phyloP scores from a whole-genome alignment of 2,888 invertebrate species.

The Nemotelus pantherinus region DNA sequence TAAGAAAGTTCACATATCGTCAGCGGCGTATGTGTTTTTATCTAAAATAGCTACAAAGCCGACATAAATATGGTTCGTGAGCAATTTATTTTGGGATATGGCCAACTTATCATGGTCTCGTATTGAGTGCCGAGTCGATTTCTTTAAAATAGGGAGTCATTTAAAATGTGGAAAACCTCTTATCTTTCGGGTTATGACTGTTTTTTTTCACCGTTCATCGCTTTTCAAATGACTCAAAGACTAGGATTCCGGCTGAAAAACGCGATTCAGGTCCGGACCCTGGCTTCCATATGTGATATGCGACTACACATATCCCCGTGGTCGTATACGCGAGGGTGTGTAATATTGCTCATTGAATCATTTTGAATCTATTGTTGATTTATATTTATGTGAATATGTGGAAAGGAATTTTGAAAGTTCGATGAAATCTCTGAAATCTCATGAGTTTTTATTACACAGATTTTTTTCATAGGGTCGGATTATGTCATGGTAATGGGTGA shows the following conservation, averaged over 20 bases:
- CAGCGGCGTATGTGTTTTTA: conserved; percentile 44
- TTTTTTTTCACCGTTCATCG: conserved; percentile 21
- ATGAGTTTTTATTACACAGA: conserved; percentile 27
- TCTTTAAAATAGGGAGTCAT: conserved; percentile 47
- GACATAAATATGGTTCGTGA: conserved; percentile 51
- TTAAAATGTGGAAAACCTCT: conserved; percentile 39
- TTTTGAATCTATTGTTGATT: conserved; percentile 48
- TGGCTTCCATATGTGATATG: not conserved
- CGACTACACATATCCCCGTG: not conserved
- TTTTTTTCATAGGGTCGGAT: conserved; percentile 28
- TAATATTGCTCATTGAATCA: conserved; percentile 37
- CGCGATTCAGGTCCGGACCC: conserved; percentile 1
- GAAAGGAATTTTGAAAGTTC: conserved; percentile 29
- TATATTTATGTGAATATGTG: conserved; percentile 48
- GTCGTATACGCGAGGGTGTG: conserved; percentile 12
- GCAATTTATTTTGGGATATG: conserved; percentile 51
- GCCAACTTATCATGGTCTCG: conserved; percentile 49
- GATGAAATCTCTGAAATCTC: conserved; percentile 31
- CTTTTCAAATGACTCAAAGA: conserved; percentile 20
- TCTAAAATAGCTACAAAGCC: conserved; percentile 49
- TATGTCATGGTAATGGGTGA: conserved; percentile 14
- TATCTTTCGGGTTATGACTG: conserved; percentile 42
- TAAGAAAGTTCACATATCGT: conserved; percentile 34
- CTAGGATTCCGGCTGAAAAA: conserved; percentile 13
- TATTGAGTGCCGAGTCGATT: conserved; percentile 47